Base-by-base conservation (phyloP, 1,140 invertebrate genomes). In the Heliconius melpomene region DNA sequence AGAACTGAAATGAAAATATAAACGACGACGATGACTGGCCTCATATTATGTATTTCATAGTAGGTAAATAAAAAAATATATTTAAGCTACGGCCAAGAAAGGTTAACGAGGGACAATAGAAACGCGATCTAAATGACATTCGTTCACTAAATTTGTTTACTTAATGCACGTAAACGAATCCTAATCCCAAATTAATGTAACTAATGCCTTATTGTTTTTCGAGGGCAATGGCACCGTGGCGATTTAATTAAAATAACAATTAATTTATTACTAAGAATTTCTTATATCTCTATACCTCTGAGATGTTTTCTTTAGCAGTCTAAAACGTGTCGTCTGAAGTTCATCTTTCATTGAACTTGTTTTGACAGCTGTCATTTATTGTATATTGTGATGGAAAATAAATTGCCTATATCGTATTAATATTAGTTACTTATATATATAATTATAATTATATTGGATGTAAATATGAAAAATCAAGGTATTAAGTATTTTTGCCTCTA, bases 131-230 rank as follows among this genome's bases (percentile, higher is more conserved):
- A 38, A 36, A 72, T 2, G 71, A 40, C 32, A 72, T 20, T 72
- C 6, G n/a, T 72, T 72, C 20, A 40, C 8, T 72, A 38, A 72
- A 72, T 72, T 72, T 72, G 71, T 72, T 72, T 72, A 72, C 38
- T 72, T 40, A 36, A 16, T 72, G 71, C 29, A 72, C 9, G 71
- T 72, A 72, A 72, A 72, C 6, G 18, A 72, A 2, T 36, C 11
- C 11, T 66, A 26, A 66, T 26, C 26, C 23, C 26, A 29, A 66
- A 66, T 66, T 66, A 66, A 66, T 66, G 60, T 66, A 66, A 26
- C 26, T 23, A 29, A 23, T 66, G 60, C 26, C 60, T 11, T 66
- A 29, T 66, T 66, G 60, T 29, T 1, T 66, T 66, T 26, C 60
- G 60, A 66, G 60, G 60, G 8, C 23, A 11, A 66, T 13, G 11